These are phyloP conservation scores for Baryphthengus martii DNA, from an alignment of 2,113 vertebrate genomes.

Conservation along the genomic window DNA sequence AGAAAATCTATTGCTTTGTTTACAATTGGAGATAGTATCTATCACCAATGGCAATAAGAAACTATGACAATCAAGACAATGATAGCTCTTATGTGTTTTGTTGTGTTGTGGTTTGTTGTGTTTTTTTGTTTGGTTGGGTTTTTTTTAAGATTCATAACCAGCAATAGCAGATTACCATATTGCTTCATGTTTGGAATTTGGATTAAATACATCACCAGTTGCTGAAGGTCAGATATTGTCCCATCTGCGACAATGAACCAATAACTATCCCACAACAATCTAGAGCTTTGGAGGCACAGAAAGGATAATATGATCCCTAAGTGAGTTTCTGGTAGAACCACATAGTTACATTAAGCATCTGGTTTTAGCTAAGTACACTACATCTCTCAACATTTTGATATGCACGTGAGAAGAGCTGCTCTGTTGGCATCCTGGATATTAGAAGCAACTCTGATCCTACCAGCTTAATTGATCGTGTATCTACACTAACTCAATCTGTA, in stretches of 20 bases:
- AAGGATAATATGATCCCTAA: neutral
- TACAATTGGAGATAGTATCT: neutral
- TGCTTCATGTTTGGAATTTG: neutral
- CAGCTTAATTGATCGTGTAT: neutral
- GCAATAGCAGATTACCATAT: neutral
- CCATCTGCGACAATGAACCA: neutral
- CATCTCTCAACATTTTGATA: neutral
- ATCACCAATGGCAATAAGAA: neutral
- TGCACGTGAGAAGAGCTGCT: neutral
- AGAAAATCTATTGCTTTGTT: neutral
- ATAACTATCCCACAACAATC: neutral
- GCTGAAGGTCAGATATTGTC: neutral
- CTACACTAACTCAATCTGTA: neutral
- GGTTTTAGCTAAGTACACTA: neutral
- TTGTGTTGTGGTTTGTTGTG: no score
- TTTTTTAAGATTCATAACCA: neutral
- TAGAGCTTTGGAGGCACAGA: neutral
- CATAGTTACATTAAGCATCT: neutral
- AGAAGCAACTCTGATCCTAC: neutral
- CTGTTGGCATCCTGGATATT: neutral
- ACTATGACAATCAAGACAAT: neutral
- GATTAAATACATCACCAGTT: neutral
- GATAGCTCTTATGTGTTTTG: neutral
- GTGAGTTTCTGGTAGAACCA: neutral
- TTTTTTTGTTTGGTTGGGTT: no score